Base-by-base conservation (phyloP, 2,797 vertebrate genomes). In the Toxotes lorentzi region DNA sequence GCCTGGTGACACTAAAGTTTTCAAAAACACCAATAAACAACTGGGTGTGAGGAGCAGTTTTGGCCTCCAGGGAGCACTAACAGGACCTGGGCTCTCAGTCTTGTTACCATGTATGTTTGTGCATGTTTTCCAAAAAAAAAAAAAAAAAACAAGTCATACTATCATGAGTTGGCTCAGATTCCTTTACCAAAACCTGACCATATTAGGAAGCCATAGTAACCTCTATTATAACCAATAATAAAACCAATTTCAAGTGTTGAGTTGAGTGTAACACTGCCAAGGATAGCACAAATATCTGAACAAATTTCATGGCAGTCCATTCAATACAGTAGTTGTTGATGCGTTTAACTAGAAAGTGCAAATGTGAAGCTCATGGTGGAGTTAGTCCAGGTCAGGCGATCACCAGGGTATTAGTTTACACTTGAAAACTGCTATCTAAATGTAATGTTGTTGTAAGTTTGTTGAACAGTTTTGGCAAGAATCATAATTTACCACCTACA, bases 121-220 rank as follows among this genome's bases (percentile, higher is more conserved):
- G 48, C 30, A 38, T 66, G 54, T 40, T 56, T 47, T 17, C 40
- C 40, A 45, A 45, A 45, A 53, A 30, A 35, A 40, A 16, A 5
- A 17, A 59, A 6, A 21, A 23, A 16, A 53, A 24, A 53, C 23
- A 54, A 30, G 51, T 54, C 50, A 48, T 43, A 9, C 47, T 59
- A 23, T 73, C 17, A 27, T 41, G 54, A 73, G 32, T 67, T 70
- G 21, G 21, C 23, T 43, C 35, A 7, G 23, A 53, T 38, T 53
- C 14, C 6, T 23, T 32, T 5, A 53, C 4, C 35, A 30, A 71
- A 35, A 59, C 19, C 23, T 24, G 41, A 51, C 2, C 1, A 30
- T 21, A 27, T 13, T 12, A 45, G 1, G 12, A 41, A 19, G 4
- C 3, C 23, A 32, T 35, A 30, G 27, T 41, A 27, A 35, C 2